phyloP scores from a whole-genome alignment of 2,113 vertebrate species.

The Capreolus pygargus region DNA sequence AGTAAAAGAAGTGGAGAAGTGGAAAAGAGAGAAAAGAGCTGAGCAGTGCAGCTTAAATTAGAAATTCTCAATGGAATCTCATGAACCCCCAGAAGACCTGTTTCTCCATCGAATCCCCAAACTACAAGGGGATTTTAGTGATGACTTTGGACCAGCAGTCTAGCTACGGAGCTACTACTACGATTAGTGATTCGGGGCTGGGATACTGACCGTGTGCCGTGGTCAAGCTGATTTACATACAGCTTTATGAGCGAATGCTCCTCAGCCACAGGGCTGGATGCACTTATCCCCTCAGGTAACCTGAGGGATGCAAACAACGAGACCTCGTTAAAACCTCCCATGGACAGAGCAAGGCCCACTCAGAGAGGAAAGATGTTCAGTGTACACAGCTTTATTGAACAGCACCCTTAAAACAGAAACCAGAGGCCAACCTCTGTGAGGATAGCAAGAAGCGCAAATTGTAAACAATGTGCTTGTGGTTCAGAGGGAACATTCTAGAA shows the following conservation, averaged over 20 bases:
- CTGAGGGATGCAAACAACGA: slow-evolving; percentile 82
- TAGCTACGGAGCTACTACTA: slow-evolving; percentile 71
- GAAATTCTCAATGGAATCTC: slow-evolving; percentile 64
- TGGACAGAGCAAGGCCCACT: slow-evolving; percentile 66
- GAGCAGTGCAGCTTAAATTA: slow-evolving; percentile 60
- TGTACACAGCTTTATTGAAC: slow-evolving; percentile 65
- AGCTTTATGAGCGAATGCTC: slow-evolving; percentile 85
- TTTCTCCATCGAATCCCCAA: slow-evolving; percentile 5
- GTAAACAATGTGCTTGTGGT: slow-evolving; percentile 23
- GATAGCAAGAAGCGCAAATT: neutral
- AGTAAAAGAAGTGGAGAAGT: neutral
- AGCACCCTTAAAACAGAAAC: slow-evolving; percentile 57
- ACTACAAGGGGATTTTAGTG: slow-evolving; percentile 64
- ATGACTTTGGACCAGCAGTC: slow-evolving; percentile 54
- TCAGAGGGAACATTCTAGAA: slow-evolving; percentile 52
- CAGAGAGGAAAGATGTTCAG: slow-evolving; percentile 44
- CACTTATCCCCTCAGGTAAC: slow-evolving; percentile 81
- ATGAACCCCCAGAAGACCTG: slow-evolving; percentile 57
- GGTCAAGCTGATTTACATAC: slow-evolving; percentile 84
- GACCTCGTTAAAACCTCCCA: slow-evolving; percentile 76
- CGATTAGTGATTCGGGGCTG: slow-evolving; percentile 75
- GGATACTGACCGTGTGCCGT: slow-evolving; percentile 82
- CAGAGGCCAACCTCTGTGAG: neutral
- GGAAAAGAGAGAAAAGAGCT: slow-evolving; percentile 58
- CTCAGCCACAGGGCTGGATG: slow-evolving; percentile 81